Evolutionary conservation across 2,797 vertebrate genomes (phyloP).

Genomic region (Sorex maritimensis): DNA sequence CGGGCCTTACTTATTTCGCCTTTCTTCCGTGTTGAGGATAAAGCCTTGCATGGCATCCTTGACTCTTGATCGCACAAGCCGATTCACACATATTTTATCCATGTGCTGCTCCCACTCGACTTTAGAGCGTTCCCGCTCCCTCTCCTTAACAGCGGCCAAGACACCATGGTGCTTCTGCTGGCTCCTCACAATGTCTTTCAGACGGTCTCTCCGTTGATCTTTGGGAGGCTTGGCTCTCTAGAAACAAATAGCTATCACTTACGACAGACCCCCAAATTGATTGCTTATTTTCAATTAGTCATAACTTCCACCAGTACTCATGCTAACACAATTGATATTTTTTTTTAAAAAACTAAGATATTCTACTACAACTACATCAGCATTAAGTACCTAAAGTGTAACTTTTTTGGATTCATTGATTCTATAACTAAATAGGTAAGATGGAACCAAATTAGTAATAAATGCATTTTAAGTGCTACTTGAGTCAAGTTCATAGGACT

Average conservation of each 20-base stretch:
- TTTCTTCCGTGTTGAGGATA: slow-evolving; percentile 88
- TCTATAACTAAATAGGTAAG: slow-evolving; percentile 54
- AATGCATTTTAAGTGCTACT: slow-evolving; percentile 50
- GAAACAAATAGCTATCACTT: slow-evolving; percentile 58
- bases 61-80: slow-evolving; percentile 87
- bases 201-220: slow-evolving; percentile 62
- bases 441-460: slow-evolving; percentile 53
- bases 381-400: neutral
- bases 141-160: slow-evolving; percentile 87
- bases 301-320: slow-evolving; percentile 36
- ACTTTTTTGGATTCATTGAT: neutral
- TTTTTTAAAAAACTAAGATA: slow-evolving; percentile 4
- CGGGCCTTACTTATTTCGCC: slow-evolving; percentile 92
- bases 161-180: slow-evolving; percentile 86
- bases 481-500: slow-evolving; percentile 47
- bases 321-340: slow-evolving; percentile 22
- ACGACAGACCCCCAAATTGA: neutral
- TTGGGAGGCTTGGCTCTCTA: slow-evolving; percentile 89
- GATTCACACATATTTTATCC: slow-evolving; percentile 85
- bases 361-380: slow-evolving; percentile 35
- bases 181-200: slow-evolving; percentile 83
- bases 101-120: slow-evolving; percentile 89
- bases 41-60: slow-evolving; percentile 88
- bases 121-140: slow-evolving; percentile 80
- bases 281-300: slow-evolving; percentile 55